Conservation (phyloP, 1,140 invertebrate genomes). For the Drosophila eugracilis region DNA sequence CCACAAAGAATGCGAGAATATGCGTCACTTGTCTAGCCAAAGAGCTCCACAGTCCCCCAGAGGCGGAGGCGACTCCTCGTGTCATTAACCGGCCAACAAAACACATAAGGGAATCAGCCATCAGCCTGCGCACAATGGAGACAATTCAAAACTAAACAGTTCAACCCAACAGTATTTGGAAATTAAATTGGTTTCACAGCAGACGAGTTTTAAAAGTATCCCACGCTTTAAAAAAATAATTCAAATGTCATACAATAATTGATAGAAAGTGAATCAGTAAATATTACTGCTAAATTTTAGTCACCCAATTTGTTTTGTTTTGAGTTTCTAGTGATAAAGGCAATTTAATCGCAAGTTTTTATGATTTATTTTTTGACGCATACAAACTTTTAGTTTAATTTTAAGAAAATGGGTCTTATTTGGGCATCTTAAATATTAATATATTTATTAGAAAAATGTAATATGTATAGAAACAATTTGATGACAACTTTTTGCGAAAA, state of each 20-base stretch:
- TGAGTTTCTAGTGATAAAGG: neutral
- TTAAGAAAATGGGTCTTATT: neutral
- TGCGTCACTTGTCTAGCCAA: conserved; percentile 77
- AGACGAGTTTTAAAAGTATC: neutral
- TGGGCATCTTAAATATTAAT: too few species aligned
- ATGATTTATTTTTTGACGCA: neutral
- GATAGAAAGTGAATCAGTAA: conserved; percentile 18
- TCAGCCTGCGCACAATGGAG: conserved; percentile 38
- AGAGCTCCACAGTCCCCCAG: conserved; percentile 25
- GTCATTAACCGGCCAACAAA: conserved; percentile 65
- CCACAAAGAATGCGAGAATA: conserved; percentile 63
- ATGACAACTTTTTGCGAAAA: neutral
- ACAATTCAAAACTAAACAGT: conserved; percentile 11
- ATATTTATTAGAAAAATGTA: neutral
- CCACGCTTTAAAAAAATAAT: conserved; percentile 8
- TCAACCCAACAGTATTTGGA: neutral
- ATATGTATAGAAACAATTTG: neutral
- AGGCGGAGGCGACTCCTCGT: conserved; percentile 30
- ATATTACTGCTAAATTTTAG: neutral
- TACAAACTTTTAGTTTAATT: neutral
- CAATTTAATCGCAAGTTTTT: neutral
- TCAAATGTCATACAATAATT: neutral
- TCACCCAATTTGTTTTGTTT: neutral
- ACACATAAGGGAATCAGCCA: conserved; percentile 14
- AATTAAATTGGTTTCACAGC: neutral